Base-by-base conservation (phyloP, 2,888 invertebrate genomes). In the Polyommatus icarus region DNA sequence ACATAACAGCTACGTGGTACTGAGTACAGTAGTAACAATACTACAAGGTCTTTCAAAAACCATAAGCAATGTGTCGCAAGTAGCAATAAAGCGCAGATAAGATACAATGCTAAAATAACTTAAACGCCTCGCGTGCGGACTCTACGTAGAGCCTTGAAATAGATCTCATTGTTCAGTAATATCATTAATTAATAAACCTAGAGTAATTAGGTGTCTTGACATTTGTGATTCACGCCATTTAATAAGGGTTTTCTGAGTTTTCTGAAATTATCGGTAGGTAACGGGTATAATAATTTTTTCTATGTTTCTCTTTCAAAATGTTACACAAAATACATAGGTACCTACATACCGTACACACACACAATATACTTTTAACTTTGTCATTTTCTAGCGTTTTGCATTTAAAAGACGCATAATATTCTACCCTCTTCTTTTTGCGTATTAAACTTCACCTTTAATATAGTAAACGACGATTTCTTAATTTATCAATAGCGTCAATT, bases 61-160 rank as follows among this genome's bases (percentile, higher is more conserved):
- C 71, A 61, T 61, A 24, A 61, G 61, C 24, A 61, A 61, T 24
- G 24, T 61, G 61, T 20, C 61, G 61, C 61, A 61, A 61, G 61
- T 61, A 61, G 20, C n/a, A 20, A 59, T 61, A 61, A 61, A 61
- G 61, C 4, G 61, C 24, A 61, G 61, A 61, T 61, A 61, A 61
- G 10, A 72, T n/a, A 40, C 46, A 73, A 73, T 40, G 24, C 46
- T 50, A 73, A 72, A 72, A 72, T 40, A 36, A 40, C 72, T 72
- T 20, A 46, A 73, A 73, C 46, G 46, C 50, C 20, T 73, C 46
- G 73, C 73, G 73, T 73, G 73, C 50, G 24, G 61, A 61, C 61
- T 20, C 59, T 61, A 61, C 12, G 20, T 12, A 40, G 50, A 20
- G 46, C 73, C 73, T 73, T 73, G 73, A 46, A 73, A 46, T 20